Percentiles rank a stretch among this genome's conserved stretches.
phyloP scores from a whole-genome alignment of 2,888 invertebrate species.

The Neria commutata region DNA sequence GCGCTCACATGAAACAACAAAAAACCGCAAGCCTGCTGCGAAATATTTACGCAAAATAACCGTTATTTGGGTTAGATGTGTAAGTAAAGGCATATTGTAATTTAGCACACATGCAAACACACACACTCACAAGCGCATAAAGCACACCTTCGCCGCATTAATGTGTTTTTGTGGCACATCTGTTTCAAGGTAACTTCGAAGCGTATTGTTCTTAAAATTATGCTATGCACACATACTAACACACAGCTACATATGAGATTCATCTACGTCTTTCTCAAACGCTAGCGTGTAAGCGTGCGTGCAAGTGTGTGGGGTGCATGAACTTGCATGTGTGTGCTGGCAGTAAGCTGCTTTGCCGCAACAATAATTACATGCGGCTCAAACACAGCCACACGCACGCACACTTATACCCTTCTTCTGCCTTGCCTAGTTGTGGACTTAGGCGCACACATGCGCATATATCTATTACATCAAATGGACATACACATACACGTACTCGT shows the following conservation, averaged over 20 bases:
- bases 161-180: slow-evolving; percentile 1
- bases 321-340: neutral
- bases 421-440: too few relatives aligned
- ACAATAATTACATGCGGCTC: neutral
- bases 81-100: too few relatives aligned
- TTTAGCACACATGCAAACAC: neutral
- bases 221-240: neutral
- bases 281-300: neutral
- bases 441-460: too few relatives aligned
- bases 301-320: neutral
- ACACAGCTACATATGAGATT: neutral
- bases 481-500: neutral
- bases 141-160: neutral
- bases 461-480: too few relatives aligned
- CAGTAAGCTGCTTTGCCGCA: neutral
- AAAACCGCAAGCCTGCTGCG: too few relatives aligned
- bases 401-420: too few relatives aligned
- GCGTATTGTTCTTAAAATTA: neutral
- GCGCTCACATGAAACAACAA: too few relatives aligned
- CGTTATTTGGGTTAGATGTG: too few relatives aligned
- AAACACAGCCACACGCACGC: neutral
- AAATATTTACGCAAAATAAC: too few relatives aligned
- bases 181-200: neutral
- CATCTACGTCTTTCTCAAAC: too few relatives aligned
- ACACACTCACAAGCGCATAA: neutral